Evolutionary conservation across 1,140 invertebrate genomes (phyloP).

Genomic region (Penaeus vannamei): DNA sequence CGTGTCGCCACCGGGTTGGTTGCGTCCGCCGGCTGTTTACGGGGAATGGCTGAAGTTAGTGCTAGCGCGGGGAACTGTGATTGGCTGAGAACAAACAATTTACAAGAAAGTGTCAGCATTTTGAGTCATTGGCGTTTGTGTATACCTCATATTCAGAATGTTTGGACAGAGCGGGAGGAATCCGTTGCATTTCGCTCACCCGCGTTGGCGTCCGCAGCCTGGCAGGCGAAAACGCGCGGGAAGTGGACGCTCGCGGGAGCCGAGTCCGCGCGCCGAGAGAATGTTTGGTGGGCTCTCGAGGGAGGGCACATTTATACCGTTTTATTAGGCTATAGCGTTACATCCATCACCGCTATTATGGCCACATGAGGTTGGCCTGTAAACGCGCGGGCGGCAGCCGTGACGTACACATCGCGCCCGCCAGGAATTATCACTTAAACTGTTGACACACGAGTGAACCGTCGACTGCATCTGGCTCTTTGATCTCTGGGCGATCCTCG

Average conservation of each 20-base stretch:
- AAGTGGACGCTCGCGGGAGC: not conserved
- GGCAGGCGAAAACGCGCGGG: not conserved
- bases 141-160: slow-evolving; percentile 43
- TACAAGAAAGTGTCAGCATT: slow-evolving; percentile 58
- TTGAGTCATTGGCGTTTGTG: slow-evolving; percentile 62
- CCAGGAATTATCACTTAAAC: slow-evolving; percentile 60
- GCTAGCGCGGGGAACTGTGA: slow-evolving; percentile 53
- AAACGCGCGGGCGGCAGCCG: slow-evolving; percentile 32
- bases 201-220: not conserved
- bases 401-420: slow-evolving; percentile 37
- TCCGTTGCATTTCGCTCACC: slow-evolving; percentile 41
- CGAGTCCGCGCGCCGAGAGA: slow-evolving; percentile 2
- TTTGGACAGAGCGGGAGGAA: slow-evolving; percentile 41
- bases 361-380: slow-evolving; percentile 48
- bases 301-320: slow-evolving; percentile 55
- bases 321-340: slow-evolving; percentile 66
- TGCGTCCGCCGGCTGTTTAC: slow-evolving; percentile 46
- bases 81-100: slow-evolving; percentile 61
- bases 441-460: slow-evolving; percentile 38
- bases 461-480: slow-evolving; percentile 32
- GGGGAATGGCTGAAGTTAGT: slow-evolving; percentile 43
- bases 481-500: not conserved
- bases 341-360: slow-evolving; percentile 59
- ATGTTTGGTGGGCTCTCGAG: slow-evolving; percentile 55
- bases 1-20: not conserved